Percentiles rank a stretch among this genome's conserved stretches.
Conservation (phyloP, 2,113 vertebrate genomes). For the Corythoichthys intestinalis region DNA sequence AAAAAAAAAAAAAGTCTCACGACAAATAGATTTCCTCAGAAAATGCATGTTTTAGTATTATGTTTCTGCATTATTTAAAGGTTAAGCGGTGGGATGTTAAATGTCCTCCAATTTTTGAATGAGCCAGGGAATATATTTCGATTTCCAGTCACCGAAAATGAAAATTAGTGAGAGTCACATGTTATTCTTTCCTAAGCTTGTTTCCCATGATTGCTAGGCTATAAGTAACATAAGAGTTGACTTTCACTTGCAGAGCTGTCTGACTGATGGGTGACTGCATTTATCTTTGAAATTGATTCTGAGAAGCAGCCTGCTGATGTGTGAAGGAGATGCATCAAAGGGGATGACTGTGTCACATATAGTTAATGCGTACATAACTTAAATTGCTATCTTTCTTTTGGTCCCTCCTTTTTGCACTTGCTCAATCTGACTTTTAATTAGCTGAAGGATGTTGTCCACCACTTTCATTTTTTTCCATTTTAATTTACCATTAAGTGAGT, state of each 20-base stretch:
- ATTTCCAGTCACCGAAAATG: too few relatives aligned
- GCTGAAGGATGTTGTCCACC: neutral
- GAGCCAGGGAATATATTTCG: too few relatives aligned
- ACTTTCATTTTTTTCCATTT: constrained; percentile 17
- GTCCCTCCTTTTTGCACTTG: neutral
- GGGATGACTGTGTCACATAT: constrained; percentile 12
- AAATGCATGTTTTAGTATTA: too few relatives aligned
- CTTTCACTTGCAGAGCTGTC: constrained; percentile 3
- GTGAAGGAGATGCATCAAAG: constrained; percentile 9
- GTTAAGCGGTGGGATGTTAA: too few relatives aligned
- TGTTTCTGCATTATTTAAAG: too few relatives aligned
- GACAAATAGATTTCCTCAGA: too few relatives aligned
- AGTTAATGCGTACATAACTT: neutral
- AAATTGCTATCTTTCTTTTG: neutral
- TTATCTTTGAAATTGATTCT: constrained; percentile 20
- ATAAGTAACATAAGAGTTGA: neutral
- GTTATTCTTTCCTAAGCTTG: neutral
- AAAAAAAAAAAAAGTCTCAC: too few relatives aligned
- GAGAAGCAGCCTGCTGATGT: constrained; percentile 6
- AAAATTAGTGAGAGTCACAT: neutral
- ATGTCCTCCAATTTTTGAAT: too few relatives aligned
- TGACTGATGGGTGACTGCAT: constrained; percentile 15
- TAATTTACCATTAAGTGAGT: constrained; percentile 3
- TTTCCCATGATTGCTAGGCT: neutral
- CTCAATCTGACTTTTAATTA: constrained; percentile 4